A percentile compares a stretch with the other conserved stretches of the same genome.
Evolutionary conservation across 2,113 vertebrate species (phyloP).

Genomic region (Eudyptes chrysolophus): DNA sequence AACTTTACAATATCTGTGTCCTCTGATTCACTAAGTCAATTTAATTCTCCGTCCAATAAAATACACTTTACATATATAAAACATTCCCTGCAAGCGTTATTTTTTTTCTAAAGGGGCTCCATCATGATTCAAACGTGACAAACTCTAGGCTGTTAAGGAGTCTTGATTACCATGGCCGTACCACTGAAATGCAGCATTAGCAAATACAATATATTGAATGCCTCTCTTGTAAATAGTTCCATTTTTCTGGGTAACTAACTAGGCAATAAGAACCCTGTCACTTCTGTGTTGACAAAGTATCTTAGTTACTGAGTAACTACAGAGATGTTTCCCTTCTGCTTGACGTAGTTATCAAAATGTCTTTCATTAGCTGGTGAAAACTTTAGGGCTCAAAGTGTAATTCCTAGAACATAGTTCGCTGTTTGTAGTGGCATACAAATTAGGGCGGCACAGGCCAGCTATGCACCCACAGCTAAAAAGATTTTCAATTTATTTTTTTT

Average conservation of each 20-base stretch:
- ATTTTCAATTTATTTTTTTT: not conserved
- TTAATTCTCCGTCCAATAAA: not conserved
- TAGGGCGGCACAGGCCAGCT: not conserved
- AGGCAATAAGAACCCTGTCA: constrained; percentile 22
- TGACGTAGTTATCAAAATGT: constrained; percentile 13
- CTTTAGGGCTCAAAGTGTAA: not conserved
- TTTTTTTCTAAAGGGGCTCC: not conserved
- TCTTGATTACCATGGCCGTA: not conserved
- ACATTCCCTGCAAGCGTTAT: not conserved
- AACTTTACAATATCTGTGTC: not conserved
- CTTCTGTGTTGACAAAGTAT: constrained; percentile 29
- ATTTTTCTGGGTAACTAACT: constrained; percentile 19
- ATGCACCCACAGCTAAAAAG: not conserved
- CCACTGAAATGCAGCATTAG: not conserved
- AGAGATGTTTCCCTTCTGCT: constrained; percentile 19
- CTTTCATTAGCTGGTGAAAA: constrained; percentile 14
- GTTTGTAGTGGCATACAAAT: not conserved
- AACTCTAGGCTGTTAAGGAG: not conserved
- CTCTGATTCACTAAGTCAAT: not conserved
- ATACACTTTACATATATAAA: not conserved
- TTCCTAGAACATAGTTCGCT: not conserved
- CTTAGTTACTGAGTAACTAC: constrained; percentile 49
- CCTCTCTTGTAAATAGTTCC: constrained; percentile 8
- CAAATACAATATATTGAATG: not conserved
- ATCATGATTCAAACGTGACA: not conserved